Evolutionary conservation across 2,888 invertebrate species (phyloP).

Genomic region (Thysanoteuthis rhombus): DNA sequence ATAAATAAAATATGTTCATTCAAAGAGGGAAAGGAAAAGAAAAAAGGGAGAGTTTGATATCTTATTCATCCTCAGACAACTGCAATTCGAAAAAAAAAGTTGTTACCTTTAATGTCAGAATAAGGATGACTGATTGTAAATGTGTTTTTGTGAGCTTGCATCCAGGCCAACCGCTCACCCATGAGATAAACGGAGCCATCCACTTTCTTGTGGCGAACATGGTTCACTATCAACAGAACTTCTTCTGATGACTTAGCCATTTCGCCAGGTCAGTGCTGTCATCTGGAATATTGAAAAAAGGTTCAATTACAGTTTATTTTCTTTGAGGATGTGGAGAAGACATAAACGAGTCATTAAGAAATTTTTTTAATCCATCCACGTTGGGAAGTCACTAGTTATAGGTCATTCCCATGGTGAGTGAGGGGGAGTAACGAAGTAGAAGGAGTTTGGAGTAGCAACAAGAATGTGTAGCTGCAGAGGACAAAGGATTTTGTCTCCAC

Average conservation of each 20-base stretch:
- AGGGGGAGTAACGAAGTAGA: no score
- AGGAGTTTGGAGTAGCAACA: no score
- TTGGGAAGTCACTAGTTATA: no score
- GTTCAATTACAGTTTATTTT: background rate
- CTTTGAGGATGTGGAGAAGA: background rate
- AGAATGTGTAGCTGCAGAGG: no score
- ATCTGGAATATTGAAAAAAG: background rate
- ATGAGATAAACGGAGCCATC: constrained; percentile 95
- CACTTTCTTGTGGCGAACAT: constrained; percentile 94
- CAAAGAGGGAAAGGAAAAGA: background rate
- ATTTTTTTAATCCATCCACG: no score
- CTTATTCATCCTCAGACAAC: background rate
- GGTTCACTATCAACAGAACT: constrained; percentile 88
- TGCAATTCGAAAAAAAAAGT: no score
- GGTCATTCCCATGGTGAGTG: no score
- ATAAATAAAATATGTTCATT: background rate
- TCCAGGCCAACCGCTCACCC: constrained; percentile 96
- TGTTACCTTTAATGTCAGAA: constrained; percentile 92
- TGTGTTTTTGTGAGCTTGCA: constrained; percentile 88
- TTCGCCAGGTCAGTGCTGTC: background rate
- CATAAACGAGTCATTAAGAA: background rate
- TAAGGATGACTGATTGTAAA: constrained; percentile 93
- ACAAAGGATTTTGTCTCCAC: no score
- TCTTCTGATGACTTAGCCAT: constrained; percentile 76
- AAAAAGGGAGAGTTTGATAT: no score